Conservation (phyloP, 2,113 vertebrate genomes). For the Barbus barbus region DNA sequence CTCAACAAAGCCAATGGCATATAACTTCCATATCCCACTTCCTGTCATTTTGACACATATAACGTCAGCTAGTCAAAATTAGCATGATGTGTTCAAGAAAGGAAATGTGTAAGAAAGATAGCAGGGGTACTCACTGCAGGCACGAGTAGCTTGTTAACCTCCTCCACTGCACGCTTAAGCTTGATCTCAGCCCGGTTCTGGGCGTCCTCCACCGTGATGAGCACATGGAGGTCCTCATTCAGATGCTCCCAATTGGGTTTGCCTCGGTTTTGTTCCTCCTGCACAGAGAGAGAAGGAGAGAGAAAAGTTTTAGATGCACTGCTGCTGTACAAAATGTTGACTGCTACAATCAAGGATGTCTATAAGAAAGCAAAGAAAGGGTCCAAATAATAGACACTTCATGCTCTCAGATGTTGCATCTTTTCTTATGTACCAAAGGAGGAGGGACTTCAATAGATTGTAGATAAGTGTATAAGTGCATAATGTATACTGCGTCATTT, state of each 20-base stretch:
- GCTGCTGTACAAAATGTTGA: neutral
- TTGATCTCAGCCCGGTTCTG: constrained; percentile 91
- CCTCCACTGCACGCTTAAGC: constrained; percentile 87
- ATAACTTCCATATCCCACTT: neutral
- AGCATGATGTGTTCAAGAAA: neutral
- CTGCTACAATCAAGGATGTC: neutral
- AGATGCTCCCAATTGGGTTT: constrained; percentile 92
- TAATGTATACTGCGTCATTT: neutral
- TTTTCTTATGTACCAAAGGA: neutral
- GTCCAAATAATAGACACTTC: neutral
- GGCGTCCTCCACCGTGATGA: constrained; percentile 91
- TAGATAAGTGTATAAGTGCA: neutral
- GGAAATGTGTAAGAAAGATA: constrained; percentile 24
- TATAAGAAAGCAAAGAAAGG: neutral
- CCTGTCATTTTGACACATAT: constrained; percentile 20
- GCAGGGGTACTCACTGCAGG: constrained; percentile 82
- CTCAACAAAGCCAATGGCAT: neutral
- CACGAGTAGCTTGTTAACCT: constrained; percentile 88
- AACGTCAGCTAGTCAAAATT: constrained; percentile 5
- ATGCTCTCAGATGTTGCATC: neutral
- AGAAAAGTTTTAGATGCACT: neutral
- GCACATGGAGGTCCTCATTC: constrained; percentile 89
- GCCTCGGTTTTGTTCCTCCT: constrained; percentile 91
- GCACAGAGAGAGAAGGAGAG: neutral
- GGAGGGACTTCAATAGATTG: neutral